Evolutionary conservation across 2,113 vertebrate genomes (phyloP), one percentile per base, ranked within the genome.

Genomic region (Thalassarche chlororhynchos): DNA sequence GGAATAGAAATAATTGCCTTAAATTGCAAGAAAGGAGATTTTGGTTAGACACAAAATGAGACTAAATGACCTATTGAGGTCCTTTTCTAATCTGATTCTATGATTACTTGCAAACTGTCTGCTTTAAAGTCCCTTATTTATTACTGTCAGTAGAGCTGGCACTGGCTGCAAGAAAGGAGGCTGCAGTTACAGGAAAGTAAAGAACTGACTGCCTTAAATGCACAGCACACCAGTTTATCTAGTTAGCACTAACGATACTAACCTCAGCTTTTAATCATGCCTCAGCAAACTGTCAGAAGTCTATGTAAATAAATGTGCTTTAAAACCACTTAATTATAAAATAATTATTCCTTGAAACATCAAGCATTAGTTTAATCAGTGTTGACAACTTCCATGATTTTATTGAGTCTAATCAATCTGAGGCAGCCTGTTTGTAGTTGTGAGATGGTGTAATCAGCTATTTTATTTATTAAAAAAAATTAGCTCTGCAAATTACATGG

Each of bases 321-420:
- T 75, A 76, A 92, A 87, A 0, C 55, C 84, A 95, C 95, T 92
- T 95, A 79, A 96, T 95, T 95, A 79, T 55, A 86, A 90, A 90
- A 92, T 74, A 84, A 90, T 95, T 92, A 87, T 62, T 95, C 86
- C 76, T 87, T 69, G 52, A 94, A 96, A 74, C 61, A 65, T 65
- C 57, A 94, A 79, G 57, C 64, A 79, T 89, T 89, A 87, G 54
- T 51, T 94, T 96, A 94, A 96, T 94, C 82, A 44, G 62, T 84
- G 82, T 62, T 93, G 82, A 79, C 62, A 90, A 29, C 24, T 81
- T 70, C 60, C 47, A 61, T 47, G 54, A 79, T 87, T 96, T 93
- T 84, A 87, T 40, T 94, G 79, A 91, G 68, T 77, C 66, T 74
- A 87, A 93, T 95, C 61, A 84, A 62, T 82, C 40, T 52, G 70